phyloP scores from a whole-genome alignment of 92 coral and sea anemone genomes.

The Porites lobata region DNA sequence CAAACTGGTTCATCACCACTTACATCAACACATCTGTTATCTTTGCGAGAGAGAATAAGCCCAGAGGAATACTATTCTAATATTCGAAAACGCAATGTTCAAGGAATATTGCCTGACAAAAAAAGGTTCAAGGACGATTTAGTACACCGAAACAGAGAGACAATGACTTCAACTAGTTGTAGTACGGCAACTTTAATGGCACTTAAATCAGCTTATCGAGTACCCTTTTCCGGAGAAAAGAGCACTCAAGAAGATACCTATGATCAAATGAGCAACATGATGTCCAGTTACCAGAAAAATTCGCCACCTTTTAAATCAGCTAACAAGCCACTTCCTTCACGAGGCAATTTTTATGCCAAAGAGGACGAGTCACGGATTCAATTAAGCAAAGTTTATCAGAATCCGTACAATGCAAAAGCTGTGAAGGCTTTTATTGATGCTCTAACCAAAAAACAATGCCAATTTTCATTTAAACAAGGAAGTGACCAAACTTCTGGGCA shows the following conservation, averaged over 20 bases:
- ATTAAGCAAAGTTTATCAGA: neutral
- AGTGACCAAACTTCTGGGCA: neutral
- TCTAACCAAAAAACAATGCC: neutral
- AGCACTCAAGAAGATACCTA: too few species aligned
- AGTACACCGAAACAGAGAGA: neutral
- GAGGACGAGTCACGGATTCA: neutral
- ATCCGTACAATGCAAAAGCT: neutral
- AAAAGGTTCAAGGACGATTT: neutral
- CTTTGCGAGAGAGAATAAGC: neutral
- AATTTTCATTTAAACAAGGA: neutral
- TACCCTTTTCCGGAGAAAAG: neutral
- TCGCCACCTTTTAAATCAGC: too few species aligned
- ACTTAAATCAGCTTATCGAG: neutral
- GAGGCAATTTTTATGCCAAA: neutral
- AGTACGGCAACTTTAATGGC: neutral
- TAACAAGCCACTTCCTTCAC: neutral
- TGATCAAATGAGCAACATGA: too few species aligned
- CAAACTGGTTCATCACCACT: neutral
- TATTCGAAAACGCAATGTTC: slow-evolving; percentile 8
- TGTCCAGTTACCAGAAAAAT: too few species aligned
- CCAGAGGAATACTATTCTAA: neutral
- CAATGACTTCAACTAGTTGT: neutral
- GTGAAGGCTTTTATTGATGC: neutral
- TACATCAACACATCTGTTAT: neutral
- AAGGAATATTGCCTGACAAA: neutral